phyloP scores from a whole-genome alignment of 2,113 vertebrate species.

The Aramus guarauna region DNA sequence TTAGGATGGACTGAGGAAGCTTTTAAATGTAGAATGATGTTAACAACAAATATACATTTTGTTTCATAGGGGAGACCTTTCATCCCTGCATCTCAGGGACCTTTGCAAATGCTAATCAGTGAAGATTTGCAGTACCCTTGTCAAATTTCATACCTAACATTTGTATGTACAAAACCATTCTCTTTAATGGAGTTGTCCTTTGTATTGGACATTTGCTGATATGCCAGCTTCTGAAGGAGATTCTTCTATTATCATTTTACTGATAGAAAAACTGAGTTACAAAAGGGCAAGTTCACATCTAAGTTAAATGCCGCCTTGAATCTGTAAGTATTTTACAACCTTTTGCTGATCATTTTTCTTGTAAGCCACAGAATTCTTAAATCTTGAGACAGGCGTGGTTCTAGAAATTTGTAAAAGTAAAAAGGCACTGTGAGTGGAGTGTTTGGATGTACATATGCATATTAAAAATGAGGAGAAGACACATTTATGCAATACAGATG shows the following conservation, averaged over 20 bases:
- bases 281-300: constrained; percentile 17
- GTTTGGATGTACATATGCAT: constrained; percentile 6
- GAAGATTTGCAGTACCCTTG: not conserved
- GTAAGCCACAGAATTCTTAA: not conserved
- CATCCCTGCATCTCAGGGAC: not conserved
- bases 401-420: not conserved
- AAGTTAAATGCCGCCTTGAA: not conserved
- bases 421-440: not conserved
- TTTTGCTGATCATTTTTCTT: not conserved
- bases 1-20: not conserved
- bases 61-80: not conserved
- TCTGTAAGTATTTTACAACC: not conserved
- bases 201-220: constrained; percentile 27
- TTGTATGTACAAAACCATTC: not conserved
- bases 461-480: not conserved
- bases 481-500: constrained; percentile 48
- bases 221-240: constrained; percentile 10
- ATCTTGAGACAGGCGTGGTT: not conserved
- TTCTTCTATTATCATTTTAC: not conserved
- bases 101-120: constrained; percentile 24
- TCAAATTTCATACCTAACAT: not conserved
- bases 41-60: not conserved
- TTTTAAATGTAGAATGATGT: not conserved
- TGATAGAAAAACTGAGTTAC: constrained; percentile 19
- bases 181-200: constrained; percentile 43